phyloP scores from a whole-genome alignment of 64 coral and sea anemone genomes.

The Montipora cactus region DNA sequence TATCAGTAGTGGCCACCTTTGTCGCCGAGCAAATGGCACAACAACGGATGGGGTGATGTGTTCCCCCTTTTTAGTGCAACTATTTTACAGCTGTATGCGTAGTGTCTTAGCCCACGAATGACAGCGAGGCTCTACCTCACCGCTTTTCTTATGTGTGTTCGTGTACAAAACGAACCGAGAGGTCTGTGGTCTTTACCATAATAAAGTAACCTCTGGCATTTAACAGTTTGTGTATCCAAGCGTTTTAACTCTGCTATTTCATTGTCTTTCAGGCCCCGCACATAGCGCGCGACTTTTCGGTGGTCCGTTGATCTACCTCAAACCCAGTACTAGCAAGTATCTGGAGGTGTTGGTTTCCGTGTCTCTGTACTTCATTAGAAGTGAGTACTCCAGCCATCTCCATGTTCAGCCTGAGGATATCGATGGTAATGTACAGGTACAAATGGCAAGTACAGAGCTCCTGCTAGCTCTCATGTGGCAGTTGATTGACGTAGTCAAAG shows the following conservation, averaged over 20 bases:
- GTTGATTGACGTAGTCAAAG: conserved; percentile 83
- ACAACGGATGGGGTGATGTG: no score
- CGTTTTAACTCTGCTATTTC: neutral
- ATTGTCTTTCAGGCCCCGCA: neutral
- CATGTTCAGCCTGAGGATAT: conserved; percentile 62
- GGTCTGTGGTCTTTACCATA: no score
- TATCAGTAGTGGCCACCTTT: no score
- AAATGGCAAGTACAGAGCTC: conserved; percentile 84
- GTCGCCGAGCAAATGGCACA: no score
- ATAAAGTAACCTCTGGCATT: no score
- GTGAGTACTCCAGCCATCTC: conserved; percentile 76
- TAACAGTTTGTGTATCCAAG: no score
- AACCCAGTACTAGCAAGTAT: conserved; percentile 97
- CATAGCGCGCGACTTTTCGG: conserved; percentile 74
- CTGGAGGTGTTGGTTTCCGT: conserved; percentile 94
- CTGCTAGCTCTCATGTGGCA: conserved; percentile 85
- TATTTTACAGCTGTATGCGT: no score
- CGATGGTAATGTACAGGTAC: conserved; percentile 91
- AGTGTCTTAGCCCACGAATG: no score
- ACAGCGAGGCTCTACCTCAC: no score
- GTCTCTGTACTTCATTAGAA: conserved; percentile 94
- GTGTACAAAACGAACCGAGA: no score
- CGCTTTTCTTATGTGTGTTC: neutral
- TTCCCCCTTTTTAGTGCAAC: no score
- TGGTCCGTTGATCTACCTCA: conserved; percentile 85